Evolutionary conservation across 2,113 vertebrate genomes (phyloP).

Genomic region (Cariama cristata): DNA sequence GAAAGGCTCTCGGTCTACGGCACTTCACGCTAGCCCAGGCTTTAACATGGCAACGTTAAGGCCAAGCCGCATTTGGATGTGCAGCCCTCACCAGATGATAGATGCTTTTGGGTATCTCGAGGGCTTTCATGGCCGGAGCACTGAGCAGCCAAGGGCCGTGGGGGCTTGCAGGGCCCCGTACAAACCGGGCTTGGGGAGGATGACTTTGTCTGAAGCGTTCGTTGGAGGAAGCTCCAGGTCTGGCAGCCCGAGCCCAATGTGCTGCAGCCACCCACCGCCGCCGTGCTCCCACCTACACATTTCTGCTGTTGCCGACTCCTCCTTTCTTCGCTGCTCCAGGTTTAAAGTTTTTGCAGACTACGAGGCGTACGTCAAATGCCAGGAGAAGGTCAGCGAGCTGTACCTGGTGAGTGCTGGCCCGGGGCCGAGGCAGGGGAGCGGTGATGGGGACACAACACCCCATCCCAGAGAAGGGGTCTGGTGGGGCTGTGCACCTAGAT

Average conservation of each 20-base stretch:
- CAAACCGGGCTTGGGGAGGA: no score
- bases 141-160: not conserved
- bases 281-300: accelerated
- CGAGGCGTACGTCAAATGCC: constrained; percentile 87
- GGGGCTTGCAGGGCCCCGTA: not conserved
- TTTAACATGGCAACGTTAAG: accelerated
- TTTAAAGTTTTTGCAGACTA: constrained; percentile 98
- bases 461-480: not conserved
- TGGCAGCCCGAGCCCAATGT: not conserved
- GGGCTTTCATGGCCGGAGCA: not conserved
- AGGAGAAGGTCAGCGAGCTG: constrained; percentile 91
- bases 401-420: constrained; percentile 84
- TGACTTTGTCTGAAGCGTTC: accelerated
- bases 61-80: accelerated
- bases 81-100: not conserved
- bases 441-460: not conserved
- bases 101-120: not conserved
- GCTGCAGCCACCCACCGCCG: accelerated
- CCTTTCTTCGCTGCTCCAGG: constrained; percentile 52
- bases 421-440: not conserved
- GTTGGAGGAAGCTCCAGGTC: not conserved
- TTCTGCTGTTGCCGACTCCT: accelerated
- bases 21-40: accelerated
- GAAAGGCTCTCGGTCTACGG: accelerated
- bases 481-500: accelerated